Base-by-base conservation (phyloP, 1,140 invertebrate species). In the Odontomachus brunneus region DNA sequence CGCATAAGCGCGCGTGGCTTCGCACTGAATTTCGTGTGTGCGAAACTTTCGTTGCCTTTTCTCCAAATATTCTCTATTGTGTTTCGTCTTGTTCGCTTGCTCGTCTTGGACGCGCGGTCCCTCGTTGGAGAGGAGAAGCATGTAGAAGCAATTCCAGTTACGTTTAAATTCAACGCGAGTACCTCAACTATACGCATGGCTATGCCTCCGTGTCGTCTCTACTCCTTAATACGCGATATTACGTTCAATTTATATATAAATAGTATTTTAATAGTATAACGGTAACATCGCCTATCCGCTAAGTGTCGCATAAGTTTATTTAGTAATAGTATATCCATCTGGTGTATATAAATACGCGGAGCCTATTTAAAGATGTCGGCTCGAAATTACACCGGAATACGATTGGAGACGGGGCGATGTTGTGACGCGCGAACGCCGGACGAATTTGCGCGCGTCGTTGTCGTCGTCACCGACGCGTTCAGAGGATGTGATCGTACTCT, bases 201-300 rank as follows among this genome's bases (percentile, higher is more conserved):
- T 84, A 88, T 88, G 71, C 59, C 90, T 87, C 80, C 83, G 73
- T 89, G 91, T 65, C 84, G 9, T 44, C 38, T 88, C 88, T 88
- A 90, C 86, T 89, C 67, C 83, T 91, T 91, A 91, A 90, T 91
- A 91, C 72, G 75, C 83, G 87, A 72, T 85, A 76, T 87, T 92
- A 93, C 87, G 86, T 91, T 44, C 89, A 83, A 92, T 90, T 92
- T 93, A 93, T 89, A 93, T 89, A 94, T 94, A 94, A 93, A 93
- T 93, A 93, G 92, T 93, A 92, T 93, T 89, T 93, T 90, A 92
- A 93, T 93, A 76, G 88, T 89, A 90, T 93, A 94, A 94, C 92
- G 92, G 90, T 93, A 94, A 94, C 93, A 93, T 92, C 88, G 86
- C 87, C 87, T 92, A 91, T 88, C 75, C 83, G 71, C 89, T 90